Base-by-base conservation (phyloP, 2,797 vertebrate species). In the Diplodus puntazzo region DNA sequence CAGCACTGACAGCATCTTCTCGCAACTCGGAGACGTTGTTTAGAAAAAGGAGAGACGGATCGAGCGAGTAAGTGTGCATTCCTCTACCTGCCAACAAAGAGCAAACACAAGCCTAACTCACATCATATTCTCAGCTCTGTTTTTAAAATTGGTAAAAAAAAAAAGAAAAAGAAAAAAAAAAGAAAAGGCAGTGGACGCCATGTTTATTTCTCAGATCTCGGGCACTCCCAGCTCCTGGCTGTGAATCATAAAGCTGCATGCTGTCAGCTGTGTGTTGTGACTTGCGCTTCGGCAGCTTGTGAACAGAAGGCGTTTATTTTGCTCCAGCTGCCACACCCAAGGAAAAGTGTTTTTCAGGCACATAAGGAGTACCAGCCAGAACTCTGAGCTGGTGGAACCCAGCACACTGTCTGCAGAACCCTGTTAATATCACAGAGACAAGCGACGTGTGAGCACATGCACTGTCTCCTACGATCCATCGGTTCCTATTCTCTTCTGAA, bases 261-360 rank as follows among this genome's bases (percentile, higher is more conserved):
- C 88, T 90, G 93, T 48, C 88, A 89, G 91, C 92, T 95, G 92
- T 95, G 88, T 95, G 95, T 95, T 94, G 93, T 91, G 92, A 96
- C 95, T 95, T 95, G 95, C 77, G 85, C 87, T 89, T 78, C 69
- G 46, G 91, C 78, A 93, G 90, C 89, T 76, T 82, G 85, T 23
- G 87, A 95, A 94, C 93, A 94, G 93, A 94, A 95, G 92, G 89
- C 91, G 80, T 95, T 94, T 94, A 91, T 95, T 95, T 95, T 86
- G 75, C 89, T 93, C 87, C 94, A 90, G 89, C 84, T 94, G 94
- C 95, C 95, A 94, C 95, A 94, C 95, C 95, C 95, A 91, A 85
- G 74, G 86, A n/a, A 94, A 95, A 95, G 91, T 92, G 89, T 93
- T 95, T 96, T 95, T 92, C 80, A 88, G 78, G 78, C 83, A 72